These are phyloP conservation scores for Temnopleurus reevesii DNA, from an alignment of 53 echinoderm and acorn worm species.

Conservation along the genomic window DNA sequence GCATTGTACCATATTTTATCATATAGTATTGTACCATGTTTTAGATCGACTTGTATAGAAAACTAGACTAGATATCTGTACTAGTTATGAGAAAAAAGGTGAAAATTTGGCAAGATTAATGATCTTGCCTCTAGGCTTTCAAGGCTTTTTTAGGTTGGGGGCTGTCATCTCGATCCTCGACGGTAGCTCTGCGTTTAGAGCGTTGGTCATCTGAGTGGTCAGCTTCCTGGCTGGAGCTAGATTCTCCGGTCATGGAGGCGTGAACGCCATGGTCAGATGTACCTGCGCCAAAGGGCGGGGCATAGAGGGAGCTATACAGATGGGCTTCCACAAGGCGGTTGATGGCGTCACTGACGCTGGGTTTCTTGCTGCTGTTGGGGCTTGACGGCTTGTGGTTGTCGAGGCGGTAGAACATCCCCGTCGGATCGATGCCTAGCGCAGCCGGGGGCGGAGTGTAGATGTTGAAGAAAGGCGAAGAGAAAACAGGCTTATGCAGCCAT, in stretches of 20 bases:
- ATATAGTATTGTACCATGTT: too few species aligned
- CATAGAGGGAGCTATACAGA: conserved; percentile 78
- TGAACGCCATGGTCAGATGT: neutral
- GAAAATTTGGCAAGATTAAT: neutral
- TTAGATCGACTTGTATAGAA: neutral
- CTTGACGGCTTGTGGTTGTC: conserved; percentile 53
- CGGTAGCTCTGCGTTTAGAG: neutral
- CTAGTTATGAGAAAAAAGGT: conserved; percentile 14
- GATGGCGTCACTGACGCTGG: conserved; percentile 89
- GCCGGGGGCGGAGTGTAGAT: conserved; percentile 74
- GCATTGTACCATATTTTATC: too few species aligned
- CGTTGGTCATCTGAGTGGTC: conserved; percentile 25
- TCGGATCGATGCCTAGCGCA: conserved; percentile 71
- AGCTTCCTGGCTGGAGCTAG: conserved; percentile 28
- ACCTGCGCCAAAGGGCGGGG: neutral
- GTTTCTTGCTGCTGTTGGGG: conserved; percentile 70
- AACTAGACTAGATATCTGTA: conserved; percentile 27
- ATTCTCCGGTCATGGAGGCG: neutral
- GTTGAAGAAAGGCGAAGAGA: conserved; percentile 66
- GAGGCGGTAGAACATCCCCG: conserved; percentile 72
- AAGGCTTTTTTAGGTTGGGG: conserved; percentile 58
- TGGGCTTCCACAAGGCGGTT: conserved; percentile 96
- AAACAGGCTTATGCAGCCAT: conserved; percentile 77
- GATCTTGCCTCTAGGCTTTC: conserved; percentile 48
- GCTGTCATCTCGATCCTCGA: conserved; percentile 13